Evolutionary conservation across 1,140 invertebrate genomes (phyloP).

Genomic region (Drosophila rufa): DNA sequence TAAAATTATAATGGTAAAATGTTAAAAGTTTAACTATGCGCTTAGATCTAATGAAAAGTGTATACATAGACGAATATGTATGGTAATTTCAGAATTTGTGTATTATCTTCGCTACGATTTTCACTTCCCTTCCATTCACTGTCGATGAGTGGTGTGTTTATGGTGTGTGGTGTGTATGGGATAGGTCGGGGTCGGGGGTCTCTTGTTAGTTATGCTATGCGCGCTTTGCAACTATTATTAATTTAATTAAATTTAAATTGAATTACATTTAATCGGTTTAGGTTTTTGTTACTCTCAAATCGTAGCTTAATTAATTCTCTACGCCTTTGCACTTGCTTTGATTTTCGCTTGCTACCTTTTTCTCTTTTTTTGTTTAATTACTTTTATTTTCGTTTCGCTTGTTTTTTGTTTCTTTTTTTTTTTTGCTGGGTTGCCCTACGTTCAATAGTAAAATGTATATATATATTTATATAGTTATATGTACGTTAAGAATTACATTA

Average conservation of each 20-base stretch:
- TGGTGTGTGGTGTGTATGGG: constrained; percentile 29
- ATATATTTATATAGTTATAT: constrained; percentile 74
- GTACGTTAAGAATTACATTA: constrained; percentile 83
- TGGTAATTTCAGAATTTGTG: constrained; percentile 63
- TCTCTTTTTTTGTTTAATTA: constrained; percentile 44
- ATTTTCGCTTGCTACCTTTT: constrained; percentile 73
- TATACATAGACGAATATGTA: constrained; percentile 85
- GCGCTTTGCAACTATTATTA: constrained; percentile 81
- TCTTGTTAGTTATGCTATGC: constrained; percentile 73
- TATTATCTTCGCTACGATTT: constrained; percentile 58
- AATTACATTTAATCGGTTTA: constrained; percentile 71
- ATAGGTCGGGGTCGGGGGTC: constrained; percentile 6
- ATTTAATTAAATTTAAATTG: constrained; percentile 83
- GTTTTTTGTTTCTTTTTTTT: constrained; percentile 40
- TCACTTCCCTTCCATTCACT: constrained; percentile 25
- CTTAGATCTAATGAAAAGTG: constrained; percentile 85
- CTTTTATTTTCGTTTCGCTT: constrained; percentile 46
- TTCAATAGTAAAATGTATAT: constrained; percentile 80
- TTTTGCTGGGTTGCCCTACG: constrained; percentile 63
- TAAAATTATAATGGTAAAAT: constrained; percentile 85
- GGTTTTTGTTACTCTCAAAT: constrained; percentile 66
- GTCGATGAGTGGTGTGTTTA: constrained; percentile 24
- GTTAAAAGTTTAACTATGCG: constrained; percentile 85
- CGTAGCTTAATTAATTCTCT: constrained; percentile 72
- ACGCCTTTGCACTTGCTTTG: constrained; percentile 76